A percentile compares a stretch with the other conserved stretches of the same genome.
phyloP scores from a whole-genome alignment of 2,113 vertebrate species.

The Hypomesus transpacificus region DNA sequence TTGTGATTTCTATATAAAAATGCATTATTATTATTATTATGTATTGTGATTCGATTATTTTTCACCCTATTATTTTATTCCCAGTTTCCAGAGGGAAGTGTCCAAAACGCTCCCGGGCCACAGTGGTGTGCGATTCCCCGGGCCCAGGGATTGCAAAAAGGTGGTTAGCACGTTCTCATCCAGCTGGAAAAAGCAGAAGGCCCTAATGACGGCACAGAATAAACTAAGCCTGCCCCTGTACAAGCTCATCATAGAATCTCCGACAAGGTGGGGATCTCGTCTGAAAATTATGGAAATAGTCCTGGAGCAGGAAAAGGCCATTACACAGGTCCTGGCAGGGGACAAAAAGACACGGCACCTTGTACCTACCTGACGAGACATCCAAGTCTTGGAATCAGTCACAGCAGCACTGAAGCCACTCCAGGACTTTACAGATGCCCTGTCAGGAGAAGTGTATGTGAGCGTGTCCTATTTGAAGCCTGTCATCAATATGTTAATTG shows the following conservation, averaged over 20 bases:
- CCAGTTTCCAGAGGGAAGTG: no score
- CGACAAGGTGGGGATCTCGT: background rate
- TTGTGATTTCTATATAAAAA: no score
- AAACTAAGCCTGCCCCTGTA: background rate
- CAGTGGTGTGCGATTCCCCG: no score
- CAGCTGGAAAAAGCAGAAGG: conserved; percentile 3
- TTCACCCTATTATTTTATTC: no score
- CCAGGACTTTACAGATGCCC: conserved; percentile 1
- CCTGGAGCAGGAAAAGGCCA: conserved; percentile 8
- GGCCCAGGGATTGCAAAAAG: no score
- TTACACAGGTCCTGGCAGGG: background rate
- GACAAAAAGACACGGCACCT: conserved; percentile 3
- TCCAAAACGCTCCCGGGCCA: no score
- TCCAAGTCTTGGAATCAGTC: background rate
- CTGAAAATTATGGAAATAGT: background rate
- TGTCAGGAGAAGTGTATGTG: background rate
- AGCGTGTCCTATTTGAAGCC: conserved; percentile 9
- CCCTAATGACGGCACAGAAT: background rate
- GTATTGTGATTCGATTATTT: no score
- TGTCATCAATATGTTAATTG: background rate
- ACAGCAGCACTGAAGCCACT: background rate
- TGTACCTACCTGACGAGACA: background rate
- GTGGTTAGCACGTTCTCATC: no score
- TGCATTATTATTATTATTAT: no score
- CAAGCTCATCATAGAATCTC: background rate